A percentile compares a stretch with the other conserved stretches of the same genome.
phyloP scores from a whole-genome alignment of 1,140 invertebrate genomes.

The Ips nitidus region DNA sequence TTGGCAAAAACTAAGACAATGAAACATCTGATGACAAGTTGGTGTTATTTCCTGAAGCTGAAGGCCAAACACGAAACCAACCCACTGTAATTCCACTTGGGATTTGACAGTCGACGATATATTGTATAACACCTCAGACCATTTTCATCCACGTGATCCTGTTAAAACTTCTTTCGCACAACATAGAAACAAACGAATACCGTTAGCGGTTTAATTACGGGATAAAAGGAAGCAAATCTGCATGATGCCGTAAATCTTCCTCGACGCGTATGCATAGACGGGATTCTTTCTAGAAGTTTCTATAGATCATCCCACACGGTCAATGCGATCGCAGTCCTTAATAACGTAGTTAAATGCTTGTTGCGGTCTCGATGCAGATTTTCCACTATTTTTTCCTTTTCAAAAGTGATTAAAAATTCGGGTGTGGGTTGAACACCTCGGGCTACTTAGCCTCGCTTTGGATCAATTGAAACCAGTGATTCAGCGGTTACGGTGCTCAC shows the following conservation, averaged over 20 bases:
- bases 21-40: no score
- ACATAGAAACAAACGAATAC: constrained; percentile 12
- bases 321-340: constrained; percentile 23
- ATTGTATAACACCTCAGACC: no score
- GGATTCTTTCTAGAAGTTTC: constrained; percentile 15
- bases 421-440: constrained; percentile 18
- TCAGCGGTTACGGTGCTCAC: neutral
- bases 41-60: no score
- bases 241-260: constrained; percentile 27
- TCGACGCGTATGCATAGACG: constrained; percentile 23
- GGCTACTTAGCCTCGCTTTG: constrained; percentile 6
- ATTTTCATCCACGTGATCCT: no score
- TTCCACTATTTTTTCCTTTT: neutral
- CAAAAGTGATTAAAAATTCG: constrained; percentile 11
- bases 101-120: no score
- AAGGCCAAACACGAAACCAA: no score
- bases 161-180: no score
- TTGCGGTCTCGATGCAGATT: constrained; percentile 26
- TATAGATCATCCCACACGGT: constrained; percentile 25
- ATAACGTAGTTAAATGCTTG: constrained; percentile 26
- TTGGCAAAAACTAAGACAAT: no score
- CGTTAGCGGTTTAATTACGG: constrained; percentile 21
- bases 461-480: neutral
- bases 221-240: constrained; percentile 22
- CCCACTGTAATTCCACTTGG: no score